Conservation (phyloP, 2,797 vertebrate genomes). For the Sebastes oblongus region DNA sequence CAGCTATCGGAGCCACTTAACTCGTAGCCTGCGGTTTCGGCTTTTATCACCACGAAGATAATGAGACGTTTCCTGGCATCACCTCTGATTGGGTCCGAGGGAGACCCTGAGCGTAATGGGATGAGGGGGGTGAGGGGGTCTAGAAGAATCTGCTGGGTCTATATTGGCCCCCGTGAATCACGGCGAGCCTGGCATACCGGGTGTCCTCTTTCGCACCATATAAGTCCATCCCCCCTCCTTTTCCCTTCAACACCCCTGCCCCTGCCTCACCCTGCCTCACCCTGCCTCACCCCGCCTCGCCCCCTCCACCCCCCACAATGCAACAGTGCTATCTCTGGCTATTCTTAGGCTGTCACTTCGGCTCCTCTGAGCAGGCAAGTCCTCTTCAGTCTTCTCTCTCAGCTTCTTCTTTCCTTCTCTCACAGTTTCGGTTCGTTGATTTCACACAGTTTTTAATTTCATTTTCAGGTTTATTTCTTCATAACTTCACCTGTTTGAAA, state of each 20-base stretch:
- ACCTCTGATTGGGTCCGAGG: constrained; percentile 44
- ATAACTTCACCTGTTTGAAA: neutral
- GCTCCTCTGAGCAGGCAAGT: constrained; percentile 87
- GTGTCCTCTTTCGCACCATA: constrained; percentile 98
- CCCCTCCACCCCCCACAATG: constrained; percentile 71
- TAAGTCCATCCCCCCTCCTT: constrained; percentile 84
- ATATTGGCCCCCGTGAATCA: constrained; percentile 96
- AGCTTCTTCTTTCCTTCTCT: constrained; percentile 16
- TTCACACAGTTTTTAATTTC: neutral
- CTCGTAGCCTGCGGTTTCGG: constrained; percentile 24
- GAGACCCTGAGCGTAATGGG: constrained; percentile 58
- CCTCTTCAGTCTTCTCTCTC: constrained; percentile 56
- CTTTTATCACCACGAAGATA: constrained; percentile 46
- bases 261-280: constrained; percentile 65
- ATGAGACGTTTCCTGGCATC: constrained; percentile 48
- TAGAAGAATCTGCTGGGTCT: constrained; percentile 83
- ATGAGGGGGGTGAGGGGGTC: constrained; percentile 56
- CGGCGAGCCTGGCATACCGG: constrained; percentile 84
- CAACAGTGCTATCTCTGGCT: constrained; percentile 90
- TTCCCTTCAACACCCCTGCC: constrained; percentile 61
- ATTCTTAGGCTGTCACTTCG: constrained; percentile 95
- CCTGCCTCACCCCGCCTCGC: constrained; percentile 66
- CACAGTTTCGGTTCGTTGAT: neutral
- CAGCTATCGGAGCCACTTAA: constrained; percentile 33
- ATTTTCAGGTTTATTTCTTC: neutral